Base-by-base conservation (phyloP, 2,113 vertebrate genomes). In the Sander vitreus region DNA sequence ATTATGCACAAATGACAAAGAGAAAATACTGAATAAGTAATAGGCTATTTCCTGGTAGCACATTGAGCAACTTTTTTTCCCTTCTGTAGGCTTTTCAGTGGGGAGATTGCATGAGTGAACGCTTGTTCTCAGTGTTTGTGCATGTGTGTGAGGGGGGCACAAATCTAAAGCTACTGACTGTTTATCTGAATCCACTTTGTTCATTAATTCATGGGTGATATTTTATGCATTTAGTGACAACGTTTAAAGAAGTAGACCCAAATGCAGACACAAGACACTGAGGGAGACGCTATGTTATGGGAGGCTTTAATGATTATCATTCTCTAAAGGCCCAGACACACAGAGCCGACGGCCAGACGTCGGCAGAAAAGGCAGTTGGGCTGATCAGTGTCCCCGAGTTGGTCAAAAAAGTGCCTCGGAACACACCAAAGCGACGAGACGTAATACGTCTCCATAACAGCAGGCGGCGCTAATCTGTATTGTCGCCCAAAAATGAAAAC, bases 121-220 rank as follows among this genome's bases (percentile, higher is more conserved):
- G 74, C 87, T 91, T 92, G 89, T 91, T 92, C 88, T 87, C 77
- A 3, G 62, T 81, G 88, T 92, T 82, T 91, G 89, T 72, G 86
- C 76, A 73, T 79, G 86, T 25, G 73, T 88, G 80, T 66, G 80
- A 80, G 75, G 63, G 62, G 85, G 84, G 88, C 60, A 71, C n/a
- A 78, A 85, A 90, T 88, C 82, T 85, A 55, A 91, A 81, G 83
- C 83, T 89, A 82, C 86, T 89, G 85, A 89, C 93, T 93, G 91
- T 94, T 94, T 95, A 90, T 93, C 92, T 75, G 87, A 88, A 91
- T 93, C 83, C 89, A 87, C 93, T 94, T 95, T 95, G 94, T 95
- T 96, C 90, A 93, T 95, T 95, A 94, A 95, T 95, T 95, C 93
- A 95, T 94, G 81, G 71, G 27, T 88, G 45, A 89, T 86, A 90